Evolutionary conservation across 1,140 invertebrate genomes (phyloP).

Genomic region (Achroia grisella): DNA sequence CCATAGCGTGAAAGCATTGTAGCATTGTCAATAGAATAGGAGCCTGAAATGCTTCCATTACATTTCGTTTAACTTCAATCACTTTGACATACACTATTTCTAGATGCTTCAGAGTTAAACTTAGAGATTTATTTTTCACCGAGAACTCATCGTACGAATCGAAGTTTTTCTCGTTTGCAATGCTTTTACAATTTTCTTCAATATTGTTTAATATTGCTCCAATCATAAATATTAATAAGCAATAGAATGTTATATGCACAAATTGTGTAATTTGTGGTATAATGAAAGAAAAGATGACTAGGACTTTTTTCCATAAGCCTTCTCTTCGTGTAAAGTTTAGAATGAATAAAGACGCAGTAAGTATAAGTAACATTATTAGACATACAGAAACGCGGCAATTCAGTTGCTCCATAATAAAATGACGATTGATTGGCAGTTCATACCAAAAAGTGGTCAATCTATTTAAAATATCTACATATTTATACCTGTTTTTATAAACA

Average conservation of each 20-base stretch:
- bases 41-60: constrained; percentile 40
- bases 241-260: constrained; percentile 28
- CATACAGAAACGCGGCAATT: background rate
- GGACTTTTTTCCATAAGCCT: constrained; percentile 33
- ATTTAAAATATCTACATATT: constrained; percentile 41
- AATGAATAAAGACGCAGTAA: background rate
- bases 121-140: constrained; percentile 16
- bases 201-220: constrained; percentile 29
- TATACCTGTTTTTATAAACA: constrained; percentile 30
- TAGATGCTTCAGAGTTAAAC: constrained; percentile 27
- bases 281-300: constrained; percentile 38
- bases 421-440: constrained; percentile 9
- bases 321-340: constrained; percentile 33
- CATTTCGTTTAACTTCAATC: constrained; percentile 37
- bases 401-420: background rate
- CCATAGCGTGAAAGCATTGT: constrained; percentile 48
- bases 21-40: constrained; percentile 35
- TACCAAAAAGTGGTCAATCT: constrained; percentile 20
- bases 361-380: background rate
- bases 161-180: constrained; percentile 12
- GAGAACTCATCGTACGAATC: constrained; percentile 4
- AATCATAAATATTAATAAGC: constrained; percentile 32
- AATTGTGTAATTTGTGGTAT: constrained; percentile 47
- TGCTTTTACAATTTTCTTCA: constrained; percentile 19
- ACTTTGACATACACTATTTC: constrained; percentile 36